Percentiles rank a stretch among this genome's conserved stretches.
Evolutionary conservation across 2,113 vertebrate genomes (phyloP).

Genomic region (Sebastes fasciatus): DNA sequence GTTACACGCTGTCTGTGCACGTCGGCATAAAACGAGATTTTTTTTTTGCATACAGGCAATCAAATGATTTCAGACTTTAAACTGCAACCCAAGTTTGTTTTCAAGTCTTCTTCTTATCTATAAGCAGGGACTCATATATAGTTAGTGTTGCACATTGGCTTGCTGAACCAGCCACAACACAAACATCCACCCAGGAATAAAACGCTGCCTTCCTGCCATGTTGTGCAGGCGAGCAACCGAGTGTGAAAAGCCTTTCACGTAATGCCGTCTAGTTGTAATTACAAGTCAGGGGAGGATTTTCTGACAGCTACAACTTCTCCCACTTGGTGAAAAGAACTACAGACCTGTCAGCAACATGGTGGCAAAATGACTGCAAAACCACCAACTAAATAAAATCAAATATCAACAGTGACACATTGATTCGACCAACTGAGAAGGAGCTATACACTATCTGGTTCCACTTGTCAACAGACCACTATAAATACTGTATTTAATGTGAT

Average conservation of each 20-base stretch:
- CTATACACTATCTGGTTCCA: background rate
- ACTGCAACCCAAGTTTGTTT: background rate
- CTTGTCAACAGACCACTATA: background rate
- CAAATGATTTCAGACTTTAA: background rate
- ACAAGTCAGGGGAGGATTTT: background rate
- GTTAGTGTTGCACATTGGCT: background rate
- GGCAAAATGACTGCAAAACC: background rate
- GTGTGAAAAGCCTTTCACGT: background rate
- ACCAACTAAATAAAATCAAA: background rate
- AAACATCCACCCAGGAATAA: background rate
- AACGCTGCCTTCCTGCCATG: background rate
- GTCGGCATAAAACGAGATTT: background rate
- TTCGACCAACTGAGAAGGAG: background rate
- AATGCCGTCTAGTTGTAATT: background rate
- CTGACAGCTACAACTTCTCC: background rate
- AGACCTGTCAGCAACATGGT: background rate
- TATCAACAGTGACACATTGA: too few species aligned
- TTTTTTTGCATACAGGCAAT: background rate
- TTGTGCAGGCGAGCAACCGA: background rate
- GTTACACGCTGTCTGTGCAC: background rate
- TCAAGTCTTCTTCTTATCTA: background rate
- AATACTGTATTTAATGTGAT: background rate
- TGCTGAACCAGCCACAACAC: background rate
- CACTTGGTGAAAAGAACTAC: background rate
- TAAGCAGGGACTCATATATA: background rate